These are phyloP conservation scores for Ecliptopera silaceata DNA, from an alignment of 2,888 invertebrate species.

Conservation along the genomic window DNA sequence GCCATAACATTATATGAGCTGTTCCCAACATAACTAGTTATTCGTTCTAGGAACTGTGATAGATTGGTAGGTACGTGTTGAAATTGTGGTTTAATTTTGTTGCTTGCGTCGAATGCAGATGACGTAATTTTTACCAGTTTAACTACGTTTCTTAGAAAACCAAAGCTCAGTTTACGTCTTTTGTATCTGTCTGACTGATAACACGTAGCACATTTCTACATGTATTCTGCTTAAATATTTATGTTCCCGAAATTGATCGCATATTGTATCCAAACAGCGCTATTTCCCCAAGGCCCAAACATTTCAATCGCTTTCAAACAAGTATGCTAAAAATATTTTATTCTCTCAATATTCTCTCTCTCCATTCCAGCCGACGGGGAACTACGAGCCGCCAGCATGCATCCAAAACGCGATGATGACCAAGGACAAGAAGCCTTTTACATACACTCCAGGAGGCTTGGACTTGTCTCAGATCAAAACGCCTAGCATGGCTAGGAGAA, in stretches of 20 bases:
- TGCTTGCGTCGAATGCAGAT: neutral
- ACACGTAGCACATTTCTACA: neutral
- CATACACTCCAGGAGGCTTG: conserved; percentile 97
- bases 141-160: neutral
- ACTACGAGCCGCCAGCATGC: conserved; percentile 90
- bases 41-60: too few species aligned
- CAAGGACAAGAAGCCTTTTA: conserved; percentile 97
- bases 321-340: conserved; percentile 11
- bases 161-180: neutral
- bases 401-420: conserved; percentile 97
- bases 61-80: too few species aligned
- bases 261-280: conserved; percentile 18
- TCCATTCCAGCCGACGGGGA: conserved; percentile 73
- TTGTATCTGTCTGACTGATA: neutral
- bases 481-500: conserved; percentile 93
- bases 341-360: conserved; percentile 23
- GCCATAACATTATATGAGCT: neutral
- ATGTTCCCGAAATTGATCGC: conserved; percentile 15
- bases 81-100: neutral
- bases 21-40: neutral
- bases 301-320: conserved; percentile 27
- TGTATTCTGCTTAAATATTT: conserved; percentile 6
- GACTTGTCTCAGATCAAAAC: conserved; percentile 95
- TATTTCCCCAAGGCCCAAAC: conserved; percentile 17
- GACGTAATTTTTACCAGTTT: neutral